Conservation (phyloP, 2,113 vertebrate species). For the Etia nguti region DNA sequence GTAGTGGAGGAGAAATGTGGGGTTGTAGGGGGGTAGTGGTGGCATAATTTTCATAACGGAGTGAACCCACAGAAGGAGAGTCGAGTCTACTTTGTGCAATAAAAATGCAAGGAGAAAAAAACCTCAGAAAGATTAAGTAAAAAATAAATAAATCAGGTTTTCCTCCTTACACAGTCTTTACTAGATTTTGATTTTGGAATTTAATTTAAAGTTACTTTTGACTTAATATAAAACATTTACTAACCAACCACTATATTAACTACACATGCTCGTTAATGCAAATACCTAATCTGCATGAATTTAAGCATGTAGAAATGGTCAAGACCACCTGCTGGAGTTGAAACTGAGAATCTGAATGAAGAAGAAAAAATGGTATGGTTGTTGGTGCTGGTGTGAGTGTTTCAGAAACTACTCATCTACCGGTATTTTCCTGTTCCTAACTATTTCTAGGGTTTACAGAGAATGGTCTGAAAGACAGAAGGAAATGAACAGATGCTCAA, state of each 20-base stretch:
- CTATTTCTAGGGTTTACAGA: not conserved
- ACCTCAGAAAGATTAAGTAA: not conserved
- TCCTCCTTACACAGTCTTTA: not conserved
- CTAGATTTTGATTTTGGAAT: not conserved
- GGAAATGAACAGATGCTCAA: no score
- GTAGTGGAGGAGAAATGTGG: not conserved
- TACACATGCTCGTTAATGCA: not conserved
- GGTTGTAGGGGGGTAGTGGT: not conserved
- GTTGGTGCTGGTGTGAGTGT: not conserved
- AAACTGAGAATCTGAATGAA: not conserved
- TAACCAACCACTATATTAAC: not conserved
- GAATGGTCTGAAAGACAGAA: not conserved
- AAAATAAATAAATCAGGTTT: not conserved
- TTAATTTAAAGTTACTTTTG: not conserved
- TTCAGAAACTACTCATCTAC: not conserved
- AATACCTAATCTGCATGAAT: not conserved
- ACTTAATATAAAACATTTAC: not conserved
- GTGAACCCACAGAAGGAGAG: not conserved
- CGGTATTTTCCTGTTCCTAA: not conserved
- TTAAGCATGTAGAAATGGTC: not conserved
- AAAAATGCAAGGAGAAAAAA: not conserved
- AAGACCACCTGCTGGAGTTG: not conserved
- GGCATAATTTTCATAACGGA: slow-evolving; percentile 46
- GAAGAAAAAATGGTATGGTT: not conserved
- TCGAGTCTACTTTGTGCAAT: not conserved